phyloP scores from a whole-genome alignment of 2,888 invertebrate genomes.

The Onthophagus sagittarius region DNA sequence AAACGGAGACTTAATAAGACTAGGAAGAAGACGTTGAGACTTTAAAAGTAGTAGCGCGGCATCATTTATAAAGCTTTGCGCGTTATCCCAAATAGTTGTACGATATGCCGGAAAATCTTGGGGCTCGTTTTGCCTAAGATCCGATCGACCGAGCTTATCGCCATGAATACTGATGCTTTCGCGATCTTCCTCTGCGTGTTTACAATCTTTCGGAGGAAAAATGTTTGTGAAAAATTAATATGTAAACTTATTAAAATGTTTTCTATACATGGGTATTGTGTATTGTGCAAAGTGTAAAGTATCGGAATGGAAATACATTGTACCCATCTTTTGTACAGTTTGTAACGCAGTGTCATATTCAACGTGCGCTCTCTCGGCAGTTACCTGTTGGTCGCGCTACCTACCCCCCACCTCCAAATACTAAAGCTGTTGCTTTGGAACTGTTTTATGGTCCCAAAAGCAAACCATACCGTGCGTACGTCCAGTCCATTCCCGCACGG shows the following conservation, averaged over 20 bases:
- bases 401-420: not conserved
- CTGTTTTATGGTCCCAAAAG: not conserved
- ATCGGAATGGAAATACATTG: constrained; percentile 2
- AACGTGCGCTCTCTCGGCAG: not conserved
- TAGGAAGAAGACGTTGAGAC: not conserved
- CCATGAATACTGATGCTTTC: constrained; percentile 31
- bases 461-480: not conserved
- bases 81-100: constrained; percentile 33
- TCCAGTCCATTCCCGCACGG: not conserved
- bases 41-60: constrained; percentile 7
- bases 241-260: too few species aligned
- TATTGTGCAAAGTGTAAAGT: not conserved
- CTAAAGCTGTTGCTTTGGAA: not conserved
- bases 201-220: not conserved
- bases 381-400: not conserved
- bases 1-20: not conserved
- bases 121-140: constrained; percentile 24
- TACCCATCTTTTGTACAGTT: constrained; percentile 8
- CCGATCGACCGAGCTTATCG: constrained; percentile 28
- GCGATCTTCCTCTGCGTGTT: not conserved
- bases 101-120: constrained; percentile 31
- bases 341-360: not conserved
- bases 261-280: too few species aligned
- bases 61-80: constrained; percentile 38
- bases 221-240: too few species aligned